Evolutionary conservation across 2,888 invertebrate species (phyloP), one percentile per base, ranked within the genome.

Genomic region (Dicycla oo): DNA sequence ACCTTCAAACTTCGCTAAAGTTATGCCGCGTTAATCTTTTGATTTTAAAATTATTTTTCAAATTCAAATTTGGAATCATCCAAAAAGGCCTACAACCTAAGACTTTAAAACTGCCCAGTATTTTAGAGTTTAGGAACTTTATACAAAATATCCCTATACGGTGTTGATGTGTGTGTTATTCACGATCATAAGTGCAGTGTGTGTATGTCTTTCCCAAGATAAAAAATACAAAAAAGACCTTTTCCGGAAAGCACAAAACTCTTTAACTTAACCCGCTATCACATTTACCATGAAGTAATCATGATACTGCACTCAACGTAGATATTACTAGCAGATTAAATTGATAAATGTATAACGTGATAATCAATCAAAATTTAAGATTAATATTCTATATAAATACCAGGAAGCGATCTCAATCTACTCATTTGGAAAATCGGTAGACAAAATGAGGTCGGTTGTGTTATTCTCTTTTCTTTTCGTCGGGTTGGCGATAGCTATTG

Each of bases 361-460:
- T 68, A 40, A 72, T 72, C 40, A 62, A 80, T 49, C 11, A 49
- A 61, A 75, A 57, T 67, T 56, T 63, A 51, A 72, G 84, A 86
- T 86, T 75, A 80, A 57, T 47, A 30, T 43, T 57, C 51, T 61
- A 23, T 71, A 78, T 84, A 86, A 83, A 85, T 73, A 83, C 23
- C 23, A 57, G 20, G n/a, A 53, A 64, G 60, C n/a, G n/a, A 43
- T 15, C 43, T 34, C 20, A 45, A 64, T 43, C 51, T 13, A 10
- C 20, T 56, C 40, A 81, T 69, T 77, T 47, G 5, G 8, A 49
- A 57, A 51, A 68, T 58, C 34, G 49, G 23, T 58, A 43, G 53
- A 2, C 53, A 81, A 74, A 74, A 87, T 87, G 87, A 84, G 76
- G 79, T 76, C 65, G 58, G 20, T 54, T 10, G 43, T 73, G 18